Percentiles rank a stretch among this genome's conserved stretches.
These are phyloP conservation scores for Rhinoptilus africanus DNA, from an alignment of 2,113 vertebrate species.

Conservation along the genomic window DNA sequence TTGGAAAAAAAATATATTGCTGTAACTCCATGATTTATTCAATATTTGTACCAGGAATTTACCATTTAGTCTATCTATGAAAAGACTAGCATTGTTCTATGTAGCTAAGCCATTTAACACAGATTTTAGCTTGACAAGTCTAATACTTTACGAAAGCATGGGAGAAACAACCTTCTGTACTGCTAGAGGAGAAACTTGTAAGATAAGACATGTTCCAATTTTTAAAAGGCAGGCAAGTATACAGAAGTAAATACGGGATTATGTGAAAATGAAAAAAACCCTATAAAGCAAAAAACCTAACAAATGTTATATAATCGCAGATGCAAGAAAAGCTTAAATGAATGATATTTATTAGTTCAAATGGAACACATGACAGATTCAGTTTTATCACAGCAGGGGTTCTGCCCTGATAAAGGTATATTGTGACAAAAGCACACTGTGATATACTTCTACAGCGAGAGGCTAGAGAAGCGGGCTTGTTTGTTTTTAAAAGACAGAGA, in stretches of 20 bases:
- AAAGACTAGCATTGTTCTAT: not conserved
- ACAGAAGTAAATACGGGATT: not conserved
- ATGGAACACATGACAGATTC: not conserved
- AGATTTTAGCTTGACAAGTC: not conserved
- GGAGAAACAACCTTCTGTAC: not conserved
- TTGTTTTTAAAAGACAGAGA: not conserved
- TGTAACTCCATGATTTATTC: not conserved
- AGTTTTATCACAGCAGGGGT: not conserved
- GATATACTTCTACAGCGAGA: not conserved
- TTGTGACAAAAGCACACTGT: not conserved
- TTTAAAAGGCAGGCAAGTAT: not conserved
- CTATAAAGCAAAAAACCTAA: not conserved
- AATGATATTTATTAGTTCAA: not conserved
- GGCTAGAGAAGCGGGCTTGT: not conserved
- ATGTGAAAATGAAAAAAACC: not conserved
- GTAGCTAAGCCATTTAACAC: not conserved
- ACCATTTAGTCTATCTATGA: rapidly evolving
- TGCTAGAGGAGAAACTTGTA: not conserved
- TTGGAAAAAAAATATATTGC: not conserved
- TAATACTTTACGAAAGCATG: not conserved
- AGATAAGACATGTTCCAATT: not conserved
- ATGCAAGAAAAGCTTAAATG: not conserved
- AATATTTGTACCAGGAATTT: not conserved
- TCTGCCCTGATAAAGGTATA: not conserved
- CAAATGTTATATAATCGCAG: not conserved